Conservation (phyloP, 2,797 vertebrate species). For the Gephyroberyx darwinii region DNA sequence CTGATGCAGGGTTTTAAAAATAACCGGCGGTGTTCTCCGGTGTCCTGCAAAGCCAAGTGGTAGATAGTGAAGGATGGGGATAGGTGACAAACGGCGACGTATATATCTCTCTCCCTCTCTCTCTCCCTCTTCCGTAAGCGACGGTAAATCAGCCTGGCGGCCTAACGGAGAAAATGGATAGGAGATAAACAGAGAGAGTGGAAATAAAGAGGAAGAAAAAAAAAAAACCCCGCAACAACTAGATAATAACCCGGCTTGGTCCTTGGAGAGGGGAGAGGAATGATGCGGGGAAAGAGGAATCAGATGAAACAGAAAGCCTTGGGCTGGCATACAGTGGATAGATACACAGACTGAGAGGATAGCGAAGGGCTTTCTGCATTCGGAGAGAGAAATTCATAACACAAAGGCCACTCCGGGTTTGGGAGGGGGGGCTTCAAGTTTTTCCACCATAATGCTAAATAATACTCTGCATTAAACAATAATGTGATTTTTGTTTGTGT, state of each 20-base stretch:
- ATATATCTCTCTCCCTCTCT: neutral
- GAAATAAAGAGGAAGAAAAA: neutral
- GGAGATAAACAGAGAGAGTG: slow-evolving; percentile 2
- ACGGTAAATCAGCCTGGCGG: neutral
- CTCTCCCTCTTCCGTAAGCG: neutral
- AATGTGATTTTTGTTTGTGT: too few relatives aligned
- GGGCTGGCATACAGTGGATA: neutral
- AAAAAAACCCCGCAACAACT: neutral
- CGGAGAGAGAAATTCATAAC: neutral
- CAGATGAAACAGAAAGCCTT: neutral
- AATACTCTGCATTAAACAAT: too few relatives aligned
- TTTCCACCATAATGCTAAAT: neutral
- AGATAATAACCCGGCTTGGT: neutral
- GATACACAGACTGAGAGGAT: neutral
- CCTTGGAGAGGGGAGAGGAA: slow-evolving; percentile 1
- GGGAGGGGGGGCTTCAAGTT: neutral
- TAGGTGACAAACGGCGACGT: neutral
- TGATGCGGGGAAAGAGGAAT: neutral
- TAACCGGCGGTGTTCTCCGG: neutral
- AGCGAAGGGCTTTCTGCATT: neutral
- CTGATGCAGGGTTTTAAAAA: slow-evolving; percentile 12
- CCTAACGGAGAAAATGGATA: slow-evolving; percentile 1
- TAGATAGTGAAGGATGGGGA: neutral
- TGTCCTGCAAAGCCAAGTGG: slow-evolving; percentile 1
- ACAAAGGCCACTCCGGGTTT: too few relatives aligned